Evolutionary conservation across 2,888 invertebrate species (phyloP), one percentile per base, ranked within the genome.

Genomic region (Dromius quadrimaculatus): DNA sequence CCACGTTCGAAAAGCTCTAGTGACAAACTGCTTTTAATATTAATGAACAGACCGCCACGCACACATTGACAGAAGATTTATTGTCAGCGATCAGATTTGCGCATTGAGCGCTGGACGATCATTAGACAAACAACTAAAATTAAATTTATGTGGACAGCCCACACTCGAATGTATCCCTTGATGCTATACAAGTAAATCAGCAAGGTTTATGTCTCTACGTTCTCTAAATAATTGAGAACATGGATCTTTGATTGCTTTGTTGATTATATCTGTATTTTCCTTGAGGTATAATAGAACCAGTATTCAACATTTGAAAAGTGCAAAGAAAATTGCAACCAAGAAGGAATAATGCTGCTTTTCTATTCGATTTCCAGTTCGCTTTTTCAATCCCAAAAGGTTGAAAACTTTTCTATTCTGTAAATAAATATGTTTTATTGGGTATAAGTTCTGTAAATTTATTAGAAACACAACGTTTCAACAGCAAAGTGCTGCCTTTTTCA

Each of bases 1-100:
- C 36, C 20, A 15, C 23, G 50, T 20, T 47, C 19, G 3, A 57
- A 32, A 57, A 57, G 34, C 17, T 32, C 17, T 20, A 34, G 36
- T 59, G 59, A 59, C 59, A 59, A 59, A 59, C 17, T 59, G 59
- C 59, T 19, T 59, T 34, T 59, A 36, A 59, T 59, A 59, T 59
- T 36, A 59, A 59, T 36, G 59, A 59, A 59, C 59, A 36, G 36
- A 5, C 59, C 19, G 11, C 59, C 9, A 15, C 36, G 59, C 59
- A 59, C 32, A 32, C 17, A 13, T 19, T 11, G 34, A 38, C 59
- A 11, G 4, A 28, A 59, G 38, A 59, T 59, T 59, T 59, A 59
- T 59, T 11, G 36, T 34, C 11, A 19, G 59, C 17, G 59, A 59
- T 59, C 59, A 59, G 59, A 34, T 59, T 36, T 34, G 34, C 34